These are phyloP conservation scores for Passer domesticus DNA, from an alignment of 2,113 vertebrate species.

Conservation along the genomic window DNA sequence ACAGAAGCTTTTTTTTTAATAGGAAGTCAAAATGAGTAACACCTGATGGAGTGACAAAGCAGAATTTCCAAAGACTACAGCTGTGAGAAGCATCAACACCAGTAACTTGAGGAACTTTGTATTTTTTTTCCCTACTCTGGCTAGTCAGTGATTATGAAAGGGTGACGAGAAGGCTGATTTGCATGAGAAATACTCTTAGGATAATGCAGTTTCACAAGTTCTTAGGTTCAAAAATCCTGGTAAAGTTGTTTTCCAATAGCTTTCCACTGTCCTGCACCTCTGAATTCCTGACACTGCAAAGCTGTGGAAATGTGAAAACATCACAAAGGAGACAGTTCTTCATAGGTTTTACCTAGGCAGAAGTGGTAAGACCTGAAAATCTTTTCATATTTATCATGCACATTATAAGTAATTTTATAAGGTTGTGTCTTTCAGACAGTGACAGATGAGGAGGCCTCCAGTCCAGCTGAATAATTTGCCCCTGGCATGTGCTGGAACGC, in stretches of 20 bases:
- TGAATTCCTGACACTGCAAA: neutral
- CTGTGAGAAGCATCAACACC: neutral
- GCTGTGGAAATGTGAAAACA: neutral
- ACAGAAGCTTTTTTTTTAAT: neutral
- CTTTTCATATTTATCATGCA: neutral
- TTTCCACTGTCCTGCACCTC: neutral
- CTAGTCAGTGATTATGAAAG: neutral
- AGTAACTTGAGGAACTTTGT: neutral
- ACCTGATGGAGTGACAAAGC: neutral
- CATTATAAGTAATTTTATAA: neutral
- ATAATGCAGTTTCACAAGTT: neutral
- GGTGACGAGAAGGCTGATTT: neutral
- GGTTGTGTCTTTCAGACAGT: neutral
- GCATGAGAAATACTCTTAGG: conserved; percentile 25
- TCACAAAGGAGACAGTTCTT: neutral
- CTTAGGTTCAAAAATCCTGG: neutral
- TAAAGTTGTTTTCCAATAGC: neutral
- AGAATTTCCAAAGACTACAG: neutral
- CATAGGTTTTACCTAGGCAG: neutral
- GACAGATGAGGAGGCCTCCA: neutral
- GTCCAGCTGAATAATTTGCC: neutral
- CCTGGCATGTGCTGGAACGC: neutral
- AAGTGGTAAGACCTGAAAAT: neutral
- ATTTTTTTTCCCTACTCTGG: neutral
- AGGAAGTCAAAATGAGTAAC: neutral